Evolutionary conservation across 2,888 invertebrate genomes (phyloP).

Genomic region (Microchrysa polita): DNA sequence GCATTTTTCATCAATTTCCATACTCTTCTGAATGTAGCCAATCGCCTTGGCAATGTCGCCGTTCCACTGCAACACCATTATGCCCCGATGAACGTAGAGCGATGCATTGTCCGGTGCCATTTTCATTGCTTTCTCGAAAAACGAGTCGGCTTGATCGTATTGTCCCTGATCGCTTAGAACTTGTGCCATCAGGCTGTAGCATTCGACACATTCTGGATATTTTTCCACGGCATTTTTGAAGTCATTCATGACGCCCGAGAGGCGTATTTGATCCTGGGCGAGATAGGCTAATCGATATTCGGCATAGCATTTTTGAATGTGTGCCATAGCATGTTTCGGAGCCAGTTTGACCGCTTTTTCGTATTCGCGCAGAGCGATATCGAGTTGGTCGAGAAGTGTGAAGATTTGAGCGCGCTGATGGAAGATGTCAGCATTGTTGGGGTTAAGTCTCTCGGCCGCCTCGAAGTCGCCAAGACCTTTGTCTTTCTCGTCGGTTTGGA

Average conservation of each 20-base stretch:
- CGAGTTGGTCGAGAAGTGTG: conserved; percentile 81
- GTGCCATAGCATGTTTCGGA: conserved; percentile 85
- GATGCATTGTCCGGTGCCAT: conserved; percentile 87
- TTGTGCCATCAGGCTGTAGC: conserved; percentile 89
- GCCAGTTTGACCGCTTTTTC: conserved; percentile 82
- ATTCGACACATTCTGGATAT: conserved; percentile 87
- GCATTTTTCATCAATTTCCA: conserved; percentile 90
- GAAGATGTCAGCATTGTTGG: conserved; percentile 87
- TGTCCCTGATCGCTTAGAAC: conserved; percentile 86
- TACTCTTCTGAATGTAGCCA: conserved; percentile 80
- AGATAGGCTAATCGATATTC: conserved; percentile 79
- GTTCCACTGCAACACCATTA: conserved; percentile 85
- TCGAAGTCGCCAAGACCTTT: conserved; percentile 83
- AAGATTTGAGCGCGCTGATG: conserved; percentile 93
- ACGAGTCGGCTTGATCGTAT: conserved; percentile 82
- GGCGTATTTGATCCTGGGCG: conserved; percentile 69
- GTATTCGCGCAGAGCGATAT: conserved; percentile 84
- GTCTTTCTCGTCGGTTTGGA: conserved; percentile 80
- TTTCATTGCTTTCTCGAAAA: conserved; percentile 82
- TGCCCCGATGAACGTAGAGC: conserved; percentile 86
- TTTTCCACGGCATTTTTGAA: conserved; percentile 81
- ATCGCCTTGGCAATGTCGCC: conserved; percentile 84
- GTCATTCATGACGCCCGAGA: conserved; percentile 74
- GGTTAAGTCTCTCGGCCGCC: conserved; percentile 78
- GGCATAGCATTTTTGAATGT: conserved; percentile 90